Base-by-base conservation (phyloP, 2,888 invertebrate species). In the Morpho achilles region DNA sequence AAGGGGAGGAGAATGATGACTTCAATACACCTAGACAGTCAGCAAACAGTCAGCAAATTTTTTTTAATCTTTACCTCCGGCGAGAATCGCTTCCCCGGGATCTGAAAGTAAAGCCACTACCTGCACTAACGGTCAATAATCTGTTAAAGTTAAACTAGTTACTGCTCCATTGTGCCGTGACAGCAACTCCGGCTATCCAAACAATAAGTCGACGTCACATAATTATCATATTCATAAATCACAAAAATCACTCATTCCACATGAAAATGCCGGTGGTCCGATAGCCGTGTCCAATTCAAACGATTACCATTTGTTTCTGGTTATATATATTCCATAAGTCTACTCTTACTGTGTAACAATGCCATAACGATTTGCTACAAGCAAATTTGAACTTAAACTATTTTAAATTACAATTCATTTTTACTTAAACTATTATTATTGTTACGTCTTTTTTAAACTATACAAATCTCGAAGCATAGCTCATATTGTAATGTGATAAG, bases 281-380 rank as follows among this genome's bases (percentile, higher is more conserved):
- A 77, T 68, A 68, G 50, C 72, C 82, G 77, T 74, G 69, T 75
- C 85, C 62, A 83, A 87, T 78, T 64, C 58, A 57, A 68, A 75
- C 79, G 82, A 87, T 86, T 74, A 75, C 72, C 74, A 65, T 71
- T 83, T 85, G 79, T 83, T 72, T 76, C 74, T 80, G 75, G 74
- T 77, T 77, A 77, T 73, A 62, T 60, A 60, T 62, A 32, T 32
- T 43, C 9, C 42, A 43, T 7, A 43, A 43, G 42, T 47, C 55
- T 10, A 43, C 57, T 57, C 51, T 57, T 49, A 50, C 47, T 44
- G 10, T 47, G 45, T 47, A 54, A 56, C 53, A 57, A 45, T 51
- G 32, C 23, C 42, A 8, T 23, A 47, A 43, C 41, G n/a, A 40
- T 10, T 10, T 9, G 4, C 23, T 40, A 8, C 42, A 48, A 10